Percentiles rank a stretch among this genome's conserved stretches.
Conservation (phyloP, 1,140 invertebrate species). For the Drosophila pectinifera region DNA sequence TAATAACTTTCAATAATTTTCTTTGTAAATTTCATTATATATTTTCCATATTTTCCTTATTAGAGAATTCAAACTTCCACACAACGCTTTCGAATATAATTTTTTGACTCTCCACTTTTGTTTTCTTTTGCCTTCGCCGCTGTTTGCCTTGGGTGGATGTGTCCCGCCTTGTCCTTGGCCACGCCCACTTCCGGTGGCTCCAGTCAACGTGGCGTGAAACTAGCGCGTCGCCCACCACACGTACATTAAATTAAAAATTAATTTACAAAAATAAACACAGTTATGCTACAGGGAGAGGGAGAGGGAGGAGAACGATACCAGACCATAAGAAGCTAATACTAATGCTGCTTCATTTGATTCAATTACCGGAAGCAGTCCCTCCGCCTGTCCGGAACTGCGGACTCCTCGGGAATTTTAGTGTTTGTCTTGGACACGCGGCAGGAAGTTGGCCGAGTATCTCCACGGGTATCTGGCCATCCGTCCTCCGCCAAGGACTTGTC, state of each 20-base stretch:
- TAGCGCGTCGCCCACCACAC: slow-evolving; percentile 60
- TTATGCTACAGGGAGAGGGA: slow-evolving; percentile 40
- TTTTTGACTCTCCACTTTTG: slow-evolving; percentile 43
- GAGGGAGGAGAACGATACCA: slow-evolving; percentile 35
- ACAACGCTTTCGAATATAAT: neutral
- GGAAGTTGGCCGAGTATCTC: slow-evolving; percentile 34
- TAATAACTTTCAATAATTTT: too few species aligned
- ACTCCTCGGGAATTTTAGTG: slow-evolving; percentile 38
- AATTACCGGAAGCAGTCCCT: slow-evolving; percentile 78
- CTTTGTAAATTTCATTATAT: neutral
- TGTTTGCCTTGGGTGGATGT: slow-evolving; percentile 34
- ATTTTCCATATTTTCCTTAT: neutral
- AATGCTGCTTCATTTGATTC: slow-evolving; percentile 83
- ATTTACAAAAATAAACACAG: slow-evolving; percentile 81
- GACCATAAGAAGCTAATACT: slow-evolving; percentile 80
- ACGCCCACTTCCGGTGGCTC: slow-evolving; percentile 51
- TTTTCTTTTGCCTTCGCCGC: slow-evolving; percentile 45
- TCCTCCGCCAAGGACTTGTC: slow-evolving; percentile 61
- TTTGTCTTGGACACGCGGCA: slow-evolving; percentile 73
- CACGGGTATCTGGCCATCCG: slow-evolving; percentile 14
- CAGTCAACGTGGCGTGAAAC: slow-evolving; percentile 61
- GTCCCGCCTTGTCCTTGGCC: slow-evolving; percentile 11
- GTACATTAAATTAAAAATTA: slow-evolving; percentile 83
- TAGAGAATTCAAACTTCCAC: slow-evolving; percentile 31
- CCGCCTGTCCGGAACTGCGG: slow-evolving; percentile 18